These are phyloP conservation scores for Hippoglossus stenolepis DNA, from an alignment of 2,113 vertebrate species.

Conservation along the genomic window DNA sequence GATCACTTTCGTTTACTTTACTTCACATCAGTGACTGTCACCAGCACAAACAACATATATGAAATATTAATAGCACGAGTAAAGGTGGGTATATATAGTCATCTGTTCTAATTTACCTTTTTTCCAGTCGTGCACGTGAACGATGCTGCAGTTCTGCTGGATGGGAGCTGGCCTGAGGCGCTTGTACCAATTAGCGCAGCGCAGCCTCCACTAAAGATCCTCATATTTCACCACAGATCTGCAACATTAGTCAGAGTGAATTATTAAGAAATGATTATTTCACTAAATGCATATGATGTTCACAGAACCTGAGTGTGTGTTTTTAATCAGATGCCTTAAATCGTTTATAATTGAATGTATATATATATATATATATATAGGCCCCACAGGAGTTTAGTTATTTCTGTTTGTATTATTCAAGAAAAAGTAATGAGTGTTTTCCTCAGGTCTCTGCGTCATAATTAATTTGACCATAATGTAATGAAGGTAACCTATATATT, in stretches of 20 bases:
- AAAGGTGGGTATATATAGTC: not conserved
- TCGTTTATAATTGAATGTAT: constrained; percentile 7
- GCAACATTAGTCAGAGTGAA: constrained; percentile 56
- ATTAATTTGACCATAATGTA: constrained; percentile 30
- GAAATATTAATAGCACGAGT: not conserved
- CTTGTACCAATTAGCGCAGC: constrained; percentile 70
- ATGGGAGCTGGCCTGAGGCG: constrained; percentile 58
- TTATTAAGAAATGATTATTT: constrained; percentile 42
- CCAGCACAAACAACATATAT: not conserved
- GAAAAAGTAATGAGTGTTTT: constrained; percentile 3
- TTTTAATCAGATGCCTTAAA: not conserved
- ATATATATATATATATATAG: no score
- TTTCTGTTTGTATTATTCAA: constrained; percentile 10
- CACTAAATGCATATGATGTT: constrained; percentile 18
- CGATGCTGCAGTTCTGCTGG: constrained; percentile 42
- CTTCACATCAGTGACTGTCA: not conserved
- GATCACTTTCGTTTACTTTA: not conserved
- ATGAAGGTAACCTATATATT: constrained; percentile 7
- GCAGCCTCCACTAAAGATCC: constrained; percentile 58
- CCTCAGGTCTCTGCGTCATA: constrained; percentile 1
- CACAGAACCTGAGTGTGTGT: constrained; percentile 2
- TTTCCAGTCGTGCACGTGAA: constrained; percentile 24
- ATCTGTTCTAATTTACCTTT: constrained; percentile 42
- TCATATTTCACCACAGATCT: constrained; percentile 62
- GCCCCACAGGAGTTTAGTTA: not conserved